These are phyloP conservation scores for Cercocebus atys DNA, from an alignment of 2,113 vertebrate genomes.

Conservation along the genomic window DNA sequence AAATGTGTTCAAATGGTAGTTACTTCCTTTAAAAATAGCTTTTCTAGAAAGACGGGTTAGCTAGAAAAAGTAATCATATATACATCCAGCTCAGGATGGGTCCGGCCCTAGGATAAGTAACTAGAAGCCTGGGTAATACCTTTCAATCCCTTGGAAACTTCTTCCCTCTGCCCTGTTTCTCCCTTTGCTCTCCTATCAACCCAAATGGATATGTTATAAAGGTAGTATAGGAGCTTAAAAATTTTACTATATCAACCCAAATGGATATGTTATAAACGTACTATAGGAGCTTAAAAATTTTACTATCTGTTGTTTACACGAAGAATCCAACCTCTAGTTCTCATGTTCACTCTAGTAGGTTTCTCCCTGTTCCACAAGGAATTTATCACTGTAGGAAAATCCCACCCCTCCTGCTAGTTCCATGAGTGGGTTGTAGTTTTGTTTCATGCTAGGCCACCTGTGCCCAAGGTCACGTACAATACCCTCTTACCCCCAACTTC, in stretches of 20 bases:
- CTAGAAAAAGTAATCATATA: not conserved
- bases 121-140: not conserved
- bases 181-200: not conserved
- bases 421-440: not conserved
- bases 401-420: not conserved
- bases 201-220: not conserved
- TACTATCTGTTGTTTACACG: not conserved
- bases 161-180: not conserved
- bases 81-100: not conserved
- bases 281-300: not conserved
- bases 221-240: not conserved
- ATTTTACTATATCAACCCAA: not conserved
- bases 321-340: not conserved
- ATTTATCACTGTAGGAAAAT: not conserved
- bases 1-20: not conserved
- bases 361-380: not conserved
- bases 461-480: not conserved
- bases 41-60: not conserved
- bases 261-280: not conserved
- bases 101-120: not conserved
- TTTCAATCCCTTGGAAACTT: not conserved
- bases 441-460: not conserved
- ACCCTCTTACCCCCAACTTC: not conserved
- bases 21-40: constrained; percentile 1
- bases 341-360: not conserved